Percentiles rank a stretch among this genome's conserved stretches.
Evolutionary conservation across 2,888 invertebrate genomes (phyloP).

Genomic region (Tetranychus piercei): DNA sequence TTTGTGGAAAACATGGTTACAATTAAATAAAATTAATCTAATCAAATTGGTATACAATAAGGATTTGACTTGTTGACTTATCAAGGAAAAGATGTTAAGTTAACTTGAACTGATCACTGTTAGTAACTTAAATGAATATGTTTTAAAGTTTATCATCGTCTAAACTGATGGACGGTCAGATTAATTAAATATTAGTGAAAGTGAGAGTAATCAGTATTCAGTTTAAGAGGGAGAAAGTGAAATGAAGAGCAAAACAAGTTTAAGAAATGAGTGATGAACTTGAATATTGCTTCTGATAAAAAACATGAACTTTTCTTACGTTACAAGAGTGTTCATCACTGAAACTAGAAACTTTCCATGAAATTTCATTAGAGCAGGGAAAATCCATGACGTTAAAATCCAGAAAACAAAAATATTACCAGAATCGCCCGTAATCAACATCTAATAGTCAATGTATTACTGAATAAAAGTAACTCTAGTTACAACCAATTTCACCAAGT

Average conservation of each 20-base stretch:
- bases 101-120: not conserved
- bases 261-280: not conserved
- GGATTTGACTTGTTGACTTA: no score
- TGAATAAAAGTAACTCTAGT: no score
- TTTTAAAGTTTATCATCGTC: not conserved
- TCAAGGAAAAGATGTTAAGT: not conserved
- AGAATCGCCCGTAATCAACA: no score
- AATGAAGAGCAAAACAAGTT: no score
- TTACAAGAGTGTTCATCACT: not conserved
- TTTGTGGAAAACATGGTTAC: no score
- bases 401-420: no score
- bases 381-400: not conserved
- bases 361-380: not conserved
- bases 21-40: no score
- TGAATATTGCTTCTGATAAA: not conserved
- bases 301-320: not conserved
- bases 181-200: not conserved
- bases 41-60: no score
- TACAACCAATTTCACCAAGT: no score
- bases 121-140: not conserved
- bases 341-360: not conserved
- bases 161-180: not conserved
- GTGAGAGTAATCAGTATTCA: no score
- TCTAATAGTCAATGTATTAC: no score
- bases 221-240: no score